phyloP scores from a whole-genome alignment of 2,888 invertebrate species.

The Clivina fossor region DNA sequence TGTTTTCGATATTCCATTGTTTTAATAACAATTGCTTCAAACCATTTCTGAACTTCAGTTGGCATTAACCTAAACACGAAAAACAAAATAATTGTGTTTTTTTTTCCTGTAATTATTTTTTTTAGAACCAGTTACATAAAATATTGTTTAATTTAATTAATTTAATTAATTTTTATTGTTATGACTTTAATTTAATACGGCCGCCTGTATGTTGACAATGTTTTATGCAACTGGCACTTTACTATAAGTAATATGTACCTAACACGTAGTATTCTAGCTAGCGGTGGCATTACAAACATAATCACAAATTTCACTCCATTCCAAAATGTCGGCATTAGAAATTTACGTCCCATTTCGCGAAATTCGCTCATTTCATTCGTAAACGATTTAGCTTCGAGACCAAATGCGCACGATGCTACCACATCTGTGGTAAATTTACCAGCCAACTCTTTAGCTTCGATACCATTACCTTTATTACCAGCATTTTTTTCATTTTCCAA shows the following conservation, averaged over 20 bases:
- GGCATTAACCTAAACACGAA: slow-evolving; percentile 38
- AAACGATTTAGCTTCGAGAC: slow-evolving; percentile 49
- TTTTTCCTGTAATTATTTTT: background rate
- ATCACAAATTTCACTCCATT: slow-evolving; percentile 40
- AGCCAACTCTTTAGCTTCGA: slow-evolving; percentile 45
- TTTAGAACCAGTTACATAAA: background rate
- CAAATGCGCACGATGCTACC: slow-evolving; percentile 51
- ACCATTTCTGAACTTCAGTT: slow-evolving; percentile 45
- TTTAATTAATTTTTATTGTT: slow-evolving; percentile 5
- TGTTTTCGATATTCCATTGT: slow-evolving; percentile 50
- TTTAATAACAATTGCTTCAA: slow-evolving; percentile 45
- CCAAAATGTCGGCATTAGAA: slow-evolving; percentile 45
- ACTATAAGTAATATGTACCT: slow-evolving; percentile 1
- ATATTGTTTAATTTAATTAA: background rate
- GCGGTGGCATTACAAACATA: slow-evolving; percentile 43
- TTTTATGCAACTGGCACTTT: too few relatives aligned
- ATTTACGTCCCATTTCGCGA: slow-evolving; percentile 43
- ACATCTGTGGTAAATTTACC: slow-evolving; percentile 47
- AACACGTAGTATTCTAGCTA: slow-evolving; percentile 38
- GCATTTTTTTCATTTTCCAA: slow-evolving; percentile 46
- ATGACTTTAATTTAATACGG: background rate
- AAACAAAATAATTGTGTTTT: too few relatives aligned
- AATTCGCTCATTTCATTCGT: slow-evolving; percentile 45
- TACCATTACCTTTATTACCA: slow-evolving; percentile 44
- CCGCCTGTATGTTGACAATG: too few relatives aligned